phyloP scores from a whole-genome alignment of 2,797 vertebrate genomes.

The Aldrovandia affinis region DNA sequence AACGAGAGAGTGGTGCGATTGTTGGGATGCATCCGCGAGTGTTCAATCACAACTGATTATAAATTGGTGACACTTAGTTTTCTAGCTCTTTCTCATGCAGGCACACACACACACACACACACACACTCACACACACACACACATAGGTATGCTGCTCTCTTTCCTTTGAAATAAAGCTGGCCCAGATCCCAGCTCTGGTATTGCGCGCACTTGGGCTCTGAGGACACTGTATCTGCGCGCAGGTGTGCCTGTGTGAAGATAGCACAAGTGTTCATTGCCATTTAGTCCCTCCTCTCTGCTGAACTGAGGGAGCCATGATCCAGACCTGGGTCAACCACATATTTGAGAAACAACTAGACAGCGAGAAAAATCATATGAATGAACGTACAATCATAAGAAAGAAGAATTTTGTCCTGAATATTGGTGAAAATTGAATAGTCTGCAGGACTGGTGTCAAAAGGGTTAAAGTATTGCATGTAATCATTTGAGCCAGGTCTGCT shows the following conservation, averaged over 20 bases:
- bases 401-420: too few species aligned
- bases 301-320: not conserved
- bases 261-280: not conserved
- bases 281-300: not conserved
- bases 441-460: too few species aligned
- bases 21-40: not conserved
- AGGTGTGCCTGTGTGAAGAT: too few species aligned
- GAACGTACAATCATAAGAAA: too few species aligned
- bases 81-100: not conserved
- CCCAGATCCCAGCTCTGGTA: constrained; percentile 1
- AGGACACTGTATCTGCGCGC: not conserved
- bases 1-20: not conserved
- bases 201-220: constrained; percentile 18
- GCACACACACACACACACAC: not conserved
- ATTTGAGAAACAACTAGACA: too few species aligned
- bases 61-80: not conserved
- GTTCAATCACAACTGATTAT: not conserved
- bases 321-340: too few species aligned
- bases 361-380: too few species aligned
- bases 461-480: too few species aligned
- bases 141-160: not conserved
- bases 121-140: not conserved
- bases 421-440: too few species aligned
- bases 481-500: too few species aligned
- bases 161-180: not conserved